Evolutionary conservation across 2,888 invertebrate species (phyloP).

Genomic region (Ormyrus pomaceus): DNA sequence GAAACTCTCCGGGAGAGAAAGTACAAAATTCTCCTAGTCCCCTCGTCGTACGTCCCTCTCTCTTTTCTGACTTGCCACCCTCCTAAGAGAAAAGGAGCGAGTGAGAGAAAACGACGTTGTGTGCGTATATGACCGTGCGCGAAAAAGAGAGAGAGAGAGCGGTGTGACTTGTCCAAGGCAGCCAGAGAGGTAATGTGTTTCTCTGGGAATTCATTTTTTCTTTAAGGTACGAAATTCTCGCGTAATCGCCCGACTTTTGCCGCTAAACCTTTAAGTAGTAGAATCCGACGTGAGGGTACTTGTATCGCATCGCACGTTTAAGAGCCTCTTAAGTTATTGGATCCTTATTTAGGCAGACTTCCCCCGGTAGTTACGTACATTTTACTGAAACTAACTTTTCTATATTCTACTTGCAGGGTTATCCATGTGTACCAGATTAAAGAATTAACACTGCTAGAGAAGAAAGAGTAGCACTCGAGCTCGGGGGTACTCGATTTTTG

Average conservation of each 20-base stretch:
- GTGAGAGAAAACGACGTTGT: conserved; percentile 5
- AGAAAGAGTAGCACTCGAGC: conserved; percentile 13
- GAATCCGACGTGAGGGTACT: too few relatives aligned
- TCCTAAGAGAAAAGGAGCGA: neutral
- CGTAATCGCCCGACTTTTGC: neutral
- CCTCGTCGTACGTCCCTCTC: conserved; percentile 6
- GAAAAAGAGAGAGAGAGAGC: conserved; percentile 14
- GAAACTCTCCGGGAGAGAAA: conserved; percentile 33
- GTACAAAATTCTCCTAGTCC: conserved; percentile 39
- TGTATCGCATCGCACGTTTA: neutral
- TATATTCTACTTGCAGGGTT: conserved; percentile 30
- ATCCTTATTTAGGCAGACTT: too few relatives aligned
- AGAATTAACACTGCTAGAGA: conserved; percentile 40
- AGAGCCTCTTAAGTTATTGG: too few relatives aligned
- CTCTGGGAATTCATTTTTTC: conserved; percentile 4
- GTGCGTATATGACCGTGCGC: neutral
- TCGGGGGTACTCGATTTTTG: conserved; percentile 3
- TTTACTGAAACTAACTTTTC: conserved; percentile 9
- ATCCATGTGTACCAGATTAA: conserved; percentile 41
- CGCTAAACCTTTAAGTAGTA: too few relatives aligned
- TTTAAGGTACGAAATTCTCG: neutral
- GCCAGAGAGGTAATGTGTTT: conserved; percentile 27
- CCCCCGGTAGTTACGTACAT: neutral
- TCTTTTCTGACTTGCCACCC: neutral
- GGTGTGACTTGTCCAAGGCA: conserved; percentile 24